phyloP scores from a whole-genome alignment of 2,797 vertebrate genomes.

The Microhierax caerulescens region DNA sequence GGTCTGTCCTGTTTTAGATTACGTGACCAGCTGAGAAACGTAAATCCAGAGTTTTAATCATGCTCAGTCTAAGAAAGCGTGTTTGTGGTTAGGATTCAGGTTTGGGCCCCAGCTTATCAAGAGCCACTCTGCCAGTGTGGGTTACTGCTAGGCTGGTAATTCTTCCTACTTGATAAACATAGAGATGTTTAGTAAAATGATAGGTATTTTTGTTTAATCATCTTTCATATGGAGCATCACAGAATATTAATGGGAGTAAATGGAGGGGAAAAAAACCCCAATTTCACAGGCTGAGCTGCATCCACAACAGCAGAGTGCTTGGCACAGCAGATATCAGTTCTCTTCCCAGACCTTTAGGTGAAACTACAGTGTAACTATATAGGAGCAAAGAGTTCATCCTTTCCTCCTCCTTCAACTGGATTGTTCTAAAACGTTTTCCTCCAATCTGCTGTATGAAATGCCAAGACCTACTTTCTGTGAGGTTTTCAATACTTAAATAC shows the following conservation, averaged over 20 bases:
- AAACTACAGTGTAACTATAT: background rate
- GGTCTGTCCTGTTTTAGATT: background rate
- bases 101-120: background rate
- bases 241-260: background rate
- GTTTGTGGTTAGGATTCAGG: background rate
- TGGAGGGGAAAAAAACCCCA: background rate
- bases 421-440: background rate
- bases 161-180: background rate
- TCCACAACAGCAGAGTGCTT: background rate
- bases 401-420: background rate
- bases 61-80: fast-evolving
- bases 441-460: background rate
- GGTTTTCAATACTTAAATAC: fast-evolving
- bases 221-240: background rate
- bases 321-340: background rate
- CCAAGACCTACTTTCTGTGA: background rate
- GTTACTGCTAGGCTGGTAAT: background rate
- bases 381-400: background rate
- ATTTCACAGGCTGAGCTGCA: background rate
- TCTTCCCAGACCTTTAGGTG: background rate
- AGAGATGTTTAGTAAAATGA: background rate
- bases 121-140: background rate
- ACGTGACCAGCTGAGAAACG: background rate
- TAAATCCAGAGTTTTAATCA: background rate
- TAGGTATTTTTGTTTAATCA: background rate